Evolutionary conservation across 2,888 invertebrate species (phyloP), one percentile per base, ranked within the genome.

Genomic region (Gari tellinella): DNA sequence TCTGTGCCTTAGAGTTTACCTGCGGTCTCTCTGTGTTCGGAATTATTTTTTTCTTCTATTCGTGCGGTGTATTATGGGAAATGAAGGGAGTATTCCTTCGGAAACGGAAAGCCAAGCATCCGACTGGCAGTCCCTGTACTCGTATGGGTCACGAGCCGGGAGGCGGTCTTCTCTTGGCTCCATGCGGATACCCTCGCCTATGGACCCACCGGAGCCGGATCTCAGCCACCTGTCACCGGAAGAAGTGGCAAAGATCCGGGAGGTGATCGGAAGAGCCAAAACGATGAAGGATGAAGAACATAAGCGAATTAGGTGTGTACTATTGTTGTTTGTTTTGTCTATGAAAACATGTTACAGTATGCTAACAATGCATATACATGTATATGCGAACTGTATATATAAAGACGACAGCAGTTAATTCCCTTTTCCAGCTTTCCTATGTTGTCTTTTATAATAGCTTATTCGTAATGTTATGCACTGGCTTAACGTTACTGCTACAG

Each of bases 251-350:
- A 93, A 94, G 89, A 95, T 94, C 58, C 93, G 94, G 80, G 93
- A 93, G 73, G 94, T 95, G n/a, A 94, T 95, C 93, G 93, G 93
- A 51, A 92, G 94, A 83, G 94, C 94, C 46, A 93, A 94, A 84
- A 92, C 93, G 77, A 78, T 90, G 81, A 90, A 91, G 69, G 80
- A 86, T 4, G 88, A 89, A 58, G 91, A 91, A 57, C 84, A 86
- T 26, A 77, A 82, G 53, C 66, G 89, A 53, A 85, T 89, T 55
- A 88, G 90, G 91, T 91, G 70, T 81, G 82, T 52, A n/a, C 25
- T 49, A n/a, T 31, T 10, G 10, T 7, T 31, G 31, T 31, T 31
- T n/a, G n/a, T n/a, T n/a, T n/a, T n/a, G n/a, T n/a, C n/a, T n/a
- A n/a, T n/a, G n/a, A n/a, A n/a, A n/a, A n/a, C n/a, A n/a, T n/a